Base-by-base conservation (phyloP, 2,797 vertebrate genomes). In the Xiphorhynchus erythropygius region DNA sequence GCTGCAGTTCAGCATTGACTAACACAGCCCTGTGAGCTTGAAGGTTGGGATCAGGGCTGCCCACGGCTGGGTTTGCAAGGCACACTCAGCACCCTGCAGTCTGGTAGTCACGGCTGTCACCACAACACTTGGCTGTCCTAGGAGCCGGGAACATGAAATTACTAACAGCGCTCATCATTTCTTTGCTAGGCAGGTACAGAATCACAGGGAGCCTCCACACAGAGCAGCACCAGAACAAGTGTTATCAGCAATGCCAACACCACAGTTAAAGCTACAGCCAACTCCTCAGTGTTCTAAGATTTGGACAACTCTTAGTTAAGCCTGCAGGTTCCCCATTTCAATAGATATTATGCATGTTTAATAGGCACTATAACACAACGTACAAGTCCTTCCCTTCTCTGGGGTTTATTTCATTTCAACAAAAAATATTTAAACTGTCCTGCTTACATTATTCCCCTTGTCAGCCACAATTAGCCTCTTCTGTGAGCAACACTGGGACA, bases 71-170 rank as follows among this genome's bases (percentile, higher is more conserved):
- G 24, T 56, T 32, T 83, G 44, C 32, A 41, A 44, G 25, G 18
- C 7, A 2, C 28, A 44, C 24, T 24, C 18, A 49, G 22, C 21
- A 46, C 11, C 22, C 9, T 2, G 0, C 60, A 35, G 14, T 5
- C 10, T 39, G 19, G n/a, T 24, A 57, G 56, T 3, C 4, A 2
- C 0, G 1, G 56, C 42, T 47, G 7, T 7, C 42, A 55, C 13
- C n/a, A 27, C 0, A 2, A 71, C 22, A 42, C 28, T 21, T 27
- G 30, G 35, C 42, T 69, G 22, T 44, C 27, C 37, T n/a, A 19
- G 11, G 23, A 56, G 57, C 30, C 55, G 67, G 46, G 73, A 85
- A 23, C 23, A 33, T 2, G 16, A 37, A 57, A 39, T 22, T 47
- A 68, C 50, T 47, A 74, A 28, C 18, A 69, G 59, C 19, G 35